Percentiles rank a stretch among this genome's conserved stretches.
Evolutionary conservation across 2,888 invertebrate genomes (phyloP).

Genomic region (Drosophila mettleri): DNA sequence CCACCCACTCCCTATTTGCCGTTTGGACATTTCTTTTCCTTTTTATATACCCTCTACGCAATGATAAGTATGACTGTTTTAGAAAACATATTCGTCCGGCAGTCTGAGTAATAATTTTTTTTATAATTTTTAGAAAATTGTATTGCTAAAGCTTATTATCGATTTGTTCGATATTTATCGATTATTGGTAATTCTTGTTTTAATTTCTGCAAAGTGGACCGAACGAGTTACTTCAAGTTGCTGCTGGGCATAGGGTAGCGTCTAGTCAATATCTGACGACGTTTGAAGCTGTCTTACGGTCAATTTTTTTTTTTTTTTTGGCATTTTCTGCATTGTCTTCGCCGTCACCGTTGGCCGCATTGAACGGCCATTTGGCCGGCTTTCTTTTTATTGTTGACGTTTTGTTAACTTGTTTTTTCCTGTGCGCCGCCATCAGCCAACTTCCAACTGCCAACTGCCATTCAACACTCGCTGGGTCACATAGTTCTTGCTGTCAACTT

Average conservation of each 20-base stretch:
- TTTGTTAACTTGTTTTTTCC: conserved; percentile 80
- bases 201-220: not conserved
- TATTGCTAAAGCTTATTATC: too few species aligned
- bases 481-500: conserved; percentile 35
- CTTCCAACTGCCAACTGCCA: conserved; percentile 22
- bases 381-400: conserved; percentile 68
- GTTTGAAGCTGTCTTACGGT: not conserved
- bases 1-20: conserved; percentile 21
- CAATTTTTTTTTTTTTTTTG: conserved; percentile 7
- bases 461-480: conserved; percentile 33
- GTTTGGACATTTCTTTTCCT: conserved; percentile 35
- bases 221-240: not conserved
- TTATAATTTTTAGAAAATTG: not conserved
- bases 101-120: not conserved
- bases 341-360: conserved; percentile 47
- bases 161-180: not conserved
- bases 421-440: conserved; percentile 37
- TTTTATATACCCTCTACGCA: not conserved
- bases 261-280: not conserved
- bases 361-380: conserved; percentile 53
- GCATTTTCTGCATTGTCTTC: conserved; percentile 45
- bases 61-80: not conserved
- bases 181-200: not conserved
- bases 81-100: not conserved
- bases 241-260: not conserved